A percentile compares a stretch with the other conserved stretches of the same genome.
These are phyloP conservation scores for Ceyx erithaca DNA, from an alignment of 2,797 vertebrate genomes.

Conservation along the genomic window DNA sequence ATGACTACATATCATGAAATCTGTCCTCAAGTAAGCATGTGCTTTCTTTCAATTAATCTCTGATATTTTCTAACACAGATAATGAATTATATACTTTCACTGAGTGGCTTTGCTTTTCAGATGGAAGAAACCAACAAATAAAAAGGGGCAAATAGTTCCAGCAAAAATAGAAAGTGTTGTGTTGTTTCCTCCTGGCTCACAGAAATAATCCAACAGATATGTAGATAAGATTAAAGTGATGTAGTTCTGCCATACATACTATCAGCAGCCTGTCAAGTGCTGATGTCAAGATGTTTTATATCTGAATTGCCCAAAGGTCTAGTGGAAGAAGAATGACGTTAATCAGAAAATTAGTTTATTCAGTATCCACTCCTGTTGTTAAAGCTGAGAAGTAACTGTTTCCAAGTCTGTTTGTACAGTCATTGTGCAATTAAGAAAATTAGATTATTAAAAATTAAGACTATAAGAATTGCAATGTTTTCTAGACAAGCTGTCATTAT, in stretches of 20 bases:
- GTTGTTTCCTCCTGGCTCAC: neutral
- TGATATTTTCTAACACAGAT: neutral
- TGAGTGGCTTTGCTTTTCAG: neutral
- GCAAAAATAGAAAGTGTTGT: neutral
- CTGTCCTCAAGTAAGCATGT: neutral
- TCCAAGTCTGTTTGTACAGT: neutral
- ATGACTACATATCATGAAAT: neutral
- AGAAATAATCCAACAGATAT: neutral
- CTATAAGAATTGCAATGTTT: neutral
- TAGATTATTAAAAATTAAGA: neutral
- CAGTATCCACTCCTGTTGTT: neutral
- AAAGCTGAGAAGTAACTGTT: neutral
- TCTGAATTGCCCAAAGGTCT: neutral
- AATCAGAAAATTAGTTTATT: neutral
- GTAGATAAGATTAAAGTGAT: neutral
- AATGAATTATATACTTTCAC: neutral
- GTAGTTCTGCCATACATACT: neutral
- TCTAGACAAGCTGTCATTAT: neutral
- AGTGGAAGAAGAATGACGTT: neutral
- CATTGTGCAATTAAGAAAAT: neutral
- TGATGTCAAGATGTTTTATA: neutral
- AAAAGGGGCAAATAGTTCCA: neutral
- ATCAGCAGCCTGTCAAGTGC: neutral
- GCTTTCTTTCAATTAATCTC: neutral
- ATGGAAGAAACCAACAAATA: neutral